Evolutionary conservation across 1,140 invertebrate species (phyloP).

Genomic region (Papilio machaon): DNA sequence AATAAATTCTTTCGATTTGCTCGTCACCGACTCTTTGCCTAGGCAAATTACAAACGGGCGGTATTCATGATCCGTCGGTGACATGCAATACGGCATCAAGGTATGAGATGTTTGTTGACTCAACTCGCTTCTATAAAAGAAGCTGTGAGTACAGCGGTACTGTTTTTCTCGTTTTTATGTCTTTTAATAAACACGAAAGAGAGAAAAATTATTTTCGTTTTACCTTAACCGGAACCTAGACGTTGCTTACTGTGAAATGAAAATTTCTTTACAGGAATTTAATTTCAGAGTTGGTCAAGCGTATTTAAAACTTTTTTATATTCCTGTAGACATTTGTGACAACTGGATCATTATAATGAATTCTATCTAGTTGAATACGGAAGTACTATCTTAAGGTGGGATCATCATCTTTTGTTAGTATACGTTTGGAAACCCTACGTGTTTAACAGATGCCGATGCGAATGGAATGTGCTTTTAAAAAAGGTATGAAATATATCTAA

Average conservation of each 20-base stretch:
- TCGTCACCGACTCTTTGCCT: not conserved
- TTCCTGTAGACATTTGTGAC: not conserved
- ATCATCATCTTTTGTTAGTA: not conserved
- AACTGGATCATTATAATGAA: not conserved
- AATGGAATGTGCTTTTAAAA: not conserved
- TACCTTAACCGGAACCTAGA: slow-evolving; percentile 9
- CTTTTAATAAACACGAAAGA: slow-evolving; percentile 46
- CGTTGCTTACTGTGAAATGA: slow-evolving; percentile 19
- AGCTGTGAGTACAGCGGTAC: slow-evolving; percentile 43
- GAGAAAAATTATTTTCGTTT: slow-evolving; percentile 29
- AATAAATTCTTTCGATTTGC: not conserved
- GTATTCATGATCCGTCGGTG: not conserved
- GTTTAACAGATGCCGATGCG: not conserved
- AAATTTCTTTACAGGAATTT: slow-evolving; percentile 30
- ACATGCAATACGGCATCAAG: slow-evolving; percentile 57
- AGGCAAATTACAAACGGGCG: not conserved
- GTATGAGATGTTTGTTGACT: slow-evolving; percentile 70
- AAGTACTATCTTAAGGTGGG: not conserved
- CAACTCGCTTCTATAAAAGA: slow-evolving; percentile 46
- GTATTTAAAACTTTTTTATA: not conserved
- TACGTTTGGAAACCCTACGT: not conserved
- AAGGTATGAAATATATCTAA: not conserved
- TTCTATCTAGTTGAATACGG: not conserved
- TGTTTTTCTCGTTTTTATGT: slow-evolving; percentile 43
- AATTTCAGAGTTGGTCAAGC: not conserved